phyloP scores from a whole-genome alignment of 2,797 vertebrate species.

The Momotus momota region DNA sequence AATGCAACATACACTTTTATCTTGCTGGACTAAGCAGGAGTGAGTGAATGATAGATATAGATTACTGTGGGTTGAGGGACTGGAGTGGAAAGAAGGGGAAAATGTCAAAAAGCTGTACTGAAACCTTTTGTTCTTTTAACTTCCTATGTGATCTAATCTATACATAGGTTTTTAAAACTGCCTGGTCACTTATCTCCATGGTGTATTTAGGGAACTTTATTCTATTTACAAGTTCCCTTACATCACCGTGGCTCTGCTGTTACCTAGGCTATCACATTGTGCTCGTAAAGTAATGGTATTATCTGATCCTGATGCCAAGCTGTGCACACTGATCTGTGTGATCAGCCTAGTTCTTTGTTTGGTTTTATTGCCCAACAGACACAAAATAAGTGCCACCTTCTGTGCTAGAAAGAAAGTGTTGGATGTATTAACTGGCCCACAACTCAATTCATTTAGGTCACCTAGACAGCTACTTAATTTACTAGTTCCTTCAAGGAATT shows the following conservation, averaged over 20 bases:
- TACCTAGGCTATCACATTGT: fast-evolving
- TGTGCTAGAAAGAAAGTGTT: not conserved
- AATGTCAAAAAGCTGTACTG: not conserved
- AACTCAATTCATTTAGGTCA: not conserved
- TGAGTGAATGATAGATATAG: not conserved
- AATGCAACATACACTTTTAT: not conserved
- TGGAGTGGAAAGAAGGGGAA: not conserved
- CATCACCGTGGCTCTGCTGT: not conserved
- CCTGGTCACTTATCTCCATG: not conserved
- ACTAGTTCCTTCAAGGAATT: not conserved
- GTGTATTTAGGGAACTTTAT: not conserved
- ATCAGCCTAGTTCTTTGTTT: not conserved
- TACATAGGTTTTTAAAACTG: not conserved
- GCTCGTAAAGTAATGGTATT: not conserved
- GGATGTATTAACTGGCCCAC: not conserved
- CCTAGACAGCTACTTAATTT: not conserved
- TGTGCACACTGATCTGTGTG: not conserved
- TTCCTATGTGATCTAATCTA: not conserved
- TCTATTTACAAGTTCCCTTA: not conserved
- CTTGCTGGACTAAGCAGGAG: not conserved
- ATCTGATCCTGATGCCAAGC: not conserved
- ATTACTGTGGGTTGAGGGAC: not conserved
- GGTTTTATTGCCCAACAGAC: not conserved
- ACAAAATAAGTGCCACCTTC: not conserved
- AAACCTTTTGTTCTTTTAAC: not conserved